Percentiles rank a stretch among this genome's conserved stretches.
phyloP scores from a whole-genome alignment of 2,888 invertebrate species.

The Rhorus exstirpatorius region DNA sequence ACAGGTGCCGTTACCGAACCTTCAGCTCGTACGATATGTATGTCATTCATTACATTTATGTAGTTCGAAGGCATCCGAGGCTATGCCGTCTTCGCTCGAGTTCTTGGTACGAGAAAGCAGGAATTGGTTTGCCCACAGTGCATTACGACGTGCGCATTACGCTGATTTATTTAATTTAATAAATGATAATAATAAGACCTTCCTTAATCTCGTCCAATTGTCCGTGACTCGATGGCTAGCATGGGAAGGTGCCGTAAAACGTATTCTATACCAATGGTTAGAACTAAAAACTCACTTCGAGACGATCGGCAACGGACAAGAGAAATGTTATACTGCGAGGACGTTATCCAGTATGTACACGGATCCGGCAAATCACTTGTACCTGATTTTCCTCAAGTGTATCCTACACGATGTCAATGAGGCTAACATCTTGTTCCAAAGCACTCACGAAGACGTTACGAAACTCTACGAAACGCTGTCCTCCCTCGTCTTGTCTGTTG shows the following conservation, averaged over 20 bases:
- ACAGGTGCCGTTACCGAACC: conserved; percentile 50
- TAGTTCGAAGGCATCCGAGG: conserved; percentile 73
- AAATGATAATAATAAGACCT: conserved; percentile 60
- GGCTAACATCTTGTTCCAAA: conserved; percentile 66
- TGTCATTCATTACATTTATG: conserved; percentile 67
- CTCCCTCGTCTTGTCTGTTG: conserved; percentile 59
- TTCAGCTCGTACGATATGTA: conserved; percentile 70
- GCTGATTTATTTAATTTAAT: conserved; percentile 63
- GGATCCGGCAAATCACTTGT: conserved; percentile 68
- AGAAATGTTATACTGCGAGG: conserved; percentile 72
- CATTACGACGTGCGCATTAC: conserved; percentile 63
- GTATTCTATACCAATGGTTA: conserved; percentile 73
- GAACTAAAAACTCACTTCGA: conserved; percentile 73
- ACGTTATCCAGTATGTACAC: conserved; percentile 68
- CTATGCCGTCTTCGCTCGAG: conserved; percentile 71
- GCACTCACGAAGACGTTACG: conserved; percentile 63
- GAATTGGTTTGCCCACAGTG: conserved; percentile 75
- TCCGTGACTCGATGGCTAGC: conserved; percentile 75
- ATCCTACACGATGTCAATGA: conserved; percentile 61
- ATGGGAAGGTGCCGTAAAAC: conserved; percentile 70
- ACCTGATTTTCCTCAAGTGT: conserved; percentile 68
- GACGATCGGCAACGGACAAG: conserved; percentile 48
- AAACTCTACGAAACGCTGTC: conserved; percentile 67
- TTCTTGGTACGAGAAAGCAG: conserved; percentile 75
- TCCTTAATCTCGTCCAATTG: no score